phyloP scores from a whole-genome alignment of 2,797 vertebrate genomes.

The Platalea minor region DNA sequence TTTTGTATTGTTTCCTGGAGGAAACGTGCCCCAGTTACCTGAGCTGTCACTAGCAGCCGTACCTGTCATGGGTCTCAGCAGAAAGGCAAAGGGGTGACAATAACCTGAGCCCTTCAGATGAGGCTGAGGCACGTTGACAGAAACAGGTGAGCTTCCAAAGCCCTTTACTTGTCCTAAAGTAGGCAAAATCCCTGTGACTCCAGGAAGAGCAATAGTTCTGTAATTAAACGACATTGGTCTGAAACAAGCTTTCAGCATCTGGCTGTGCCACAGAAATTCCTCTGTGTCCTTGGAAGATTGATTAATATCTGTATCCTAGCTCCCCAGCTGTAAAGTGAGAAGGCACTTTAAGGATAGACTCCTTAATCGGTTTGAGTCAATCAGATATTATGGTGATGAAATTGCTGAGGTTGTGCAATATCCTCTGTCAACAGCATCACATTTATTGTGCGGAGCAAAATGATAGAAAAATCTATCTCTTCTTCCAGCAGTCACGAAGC shows the following conservation, averaged over 20 bases:
- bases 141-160: background rate
- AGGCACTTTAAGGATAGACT: background rate
- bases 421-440: background rate
- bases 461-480: background rate
- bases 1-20: background rate
- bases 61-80: background rate
- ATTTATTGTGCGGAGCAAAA: background rate
- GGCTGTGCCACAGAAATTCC: background rate
- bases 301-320: background rate
- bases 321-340: background rate
- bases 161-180: background rate
- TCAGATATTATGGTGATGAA: background rate
- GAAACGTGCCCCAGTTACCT: background rate
- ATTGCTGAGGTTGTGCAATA: background rate
- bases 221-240: background rate
- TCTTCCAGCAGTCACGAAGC: background rate
- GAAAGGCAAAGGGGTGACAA: background rate
- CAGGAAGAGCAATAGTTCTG: background rate
- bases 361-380: background rate
- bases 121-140: background rate
- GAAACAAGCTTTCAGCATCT: background rate
- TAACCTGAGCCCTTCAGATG: background rate
- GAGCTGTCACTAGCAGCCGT: background rate
- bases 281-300: background rate
- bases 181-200: background rate